Evolutionary conservation across 2,797 vertebrate genomes (phyloP), one percentile per base, ranked within the genome.

Genomic region (Fundulus diaphanus): DNA sequence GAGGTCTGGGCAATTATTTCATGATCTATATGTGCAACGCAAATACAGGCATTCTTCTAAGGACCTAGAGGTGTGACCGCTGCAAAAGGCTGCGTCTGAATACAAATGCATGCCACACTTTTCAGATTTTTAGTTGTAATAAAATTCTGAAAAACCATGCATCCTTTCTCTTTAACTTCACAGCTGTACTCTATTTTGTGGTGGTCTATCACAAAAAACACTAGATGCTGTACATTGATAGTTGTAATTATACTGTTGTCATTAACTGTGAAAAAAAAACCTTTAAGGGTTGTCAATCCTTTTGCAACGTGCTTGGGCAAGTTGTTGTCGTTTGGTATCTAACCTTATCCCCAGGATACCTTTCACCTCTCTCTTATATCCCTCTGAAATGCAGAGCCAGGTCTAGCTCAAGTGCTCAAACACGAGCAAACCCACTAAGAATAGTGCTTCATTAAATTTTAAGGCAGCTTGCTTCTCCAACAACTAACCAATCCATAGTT

Each of bases 401-500:
- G 68, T 77, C 67, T 51, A 42, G 73, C 46, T 72, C 52, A 1
- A 46, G 71, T 73, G 66, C 42, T 51, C 56, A 72, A 49, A 31
- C 42, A 40, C 40, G 27, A 24, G 13, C 63, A 66, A 65, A 16
- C 74, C 57, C 27, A 11, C 29, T 29, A 72, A 73, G 37, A 82
- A 72, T 59, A 78, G 63, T 22, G 13, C 71, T 54, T 81, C 49
- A 82, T 82, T 76, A 68, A 77, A 73, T 79, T 74, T 73, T 61
- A 70, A 82, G 40, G 5, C 3, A 24, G 31, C 68, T 59, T 81
- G 42, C 75, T 79, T 73, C 63, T 15, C 22, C 61, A 74, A 68
- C 84, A 69, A 75, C 76, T 68, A 27, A 42, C 66, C 67, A 48
- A 81, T 85, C 83, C 33, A 83, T 85, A 79, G 82, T 81, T 83